Conservation (phyloP, 2,113 vertebrate genomes). For the Pantherophis guttatus region DNA sequence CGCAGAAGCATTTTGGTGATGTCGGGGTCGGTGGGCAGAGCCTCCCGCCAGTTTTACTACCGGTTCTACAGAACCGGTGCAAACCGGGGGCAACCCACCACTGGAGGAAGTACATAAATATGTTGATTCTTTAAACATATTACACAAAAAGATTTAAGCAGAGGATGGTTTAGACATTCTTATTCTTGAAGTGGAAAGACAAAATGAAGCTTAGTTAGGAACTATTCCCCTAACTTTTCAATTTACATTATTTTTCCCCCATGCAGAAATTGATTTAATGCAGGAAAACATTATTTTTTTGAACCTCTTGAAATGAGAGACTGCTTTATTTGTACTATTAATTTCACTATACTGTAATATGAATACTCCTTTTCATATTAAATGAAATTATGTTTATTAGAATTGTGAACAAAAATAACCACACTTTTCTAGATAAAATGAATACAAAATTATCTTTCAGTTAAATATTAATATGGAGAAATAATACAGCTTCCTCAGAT, state of each 20-base stretch:
- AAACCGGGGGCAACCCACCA: too few species aligned
- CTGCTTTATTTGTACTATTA: background rate
- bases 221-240: background rate
- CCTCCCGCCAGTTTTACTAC: too few species aligned
- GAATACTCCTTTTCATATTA: background rate
- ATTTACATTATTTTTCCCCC: background rate
- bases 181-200: background rate
- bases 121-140: background rate
- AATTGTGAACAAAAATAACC: background rate
- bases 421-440: constrained; percentile 15
- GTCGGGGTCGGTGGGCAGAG: too few species aligned
- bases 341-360: background rate
- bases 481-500: constrained; percentile 28
- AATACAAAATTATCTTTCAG: constrained; percentile 41
- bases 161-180: background rate
- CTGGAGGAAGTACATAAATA: background rate
- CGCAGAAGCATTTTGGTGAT: too few species aligned
- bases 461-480: constrained; percentile 39
- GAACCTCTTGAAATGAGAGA: background rate
- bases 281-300: background rate
- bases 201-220: background rate
- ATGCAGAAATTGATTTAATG: background rate
- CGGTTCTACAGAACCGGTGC: too few species aligned
- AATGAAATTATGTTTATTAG: background rate
- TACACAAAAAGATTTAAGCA: background rate